phyloP scores from a whole-genome alignment of 1,140 invertebrate genomes.

The Ctenoplectra terminalis region DNA sequence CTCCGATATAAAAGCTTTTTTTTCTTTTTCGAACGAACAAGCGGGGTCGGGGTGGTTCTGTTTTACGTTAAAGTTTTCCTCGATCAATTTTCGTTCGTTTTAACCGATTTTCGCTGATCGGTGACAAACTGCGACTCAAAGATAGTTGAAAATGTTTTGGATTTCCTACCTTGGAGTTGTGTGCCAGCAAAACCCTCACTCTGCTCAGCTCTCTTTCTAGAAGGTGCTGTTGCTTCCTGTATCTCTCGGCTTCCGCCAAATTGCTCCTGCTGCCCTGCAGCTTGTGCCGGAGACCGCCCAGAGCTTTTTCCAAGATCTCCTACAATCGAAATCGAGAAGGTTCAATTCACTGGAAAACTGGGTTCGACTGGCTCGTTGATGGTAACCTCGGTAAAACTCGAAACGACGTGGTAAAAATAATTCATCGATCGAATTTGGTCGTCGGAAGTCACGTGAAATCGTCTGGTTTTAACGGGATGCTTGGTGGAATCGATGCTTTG shows the following conservation, averaged over 20 bases:
- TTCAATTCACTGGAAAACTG: neutral
- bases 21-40: neutral
- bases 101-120: neutral
- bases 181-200: conserved; percentile 92
- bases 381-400: neutral
- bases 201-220: conserved; percentile 92
- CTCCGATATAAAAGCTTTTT: neutral
- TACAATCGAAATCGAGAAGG: conserved; percentile 61
- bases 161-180: conserved; percentile 92
- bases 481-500: neutral
- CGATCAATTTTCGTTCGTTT: conserved; percentile 8
- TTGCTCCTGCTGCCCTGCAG: conserved; percentile 85
- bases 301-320: conserved; percentile 90
- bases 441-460: neutral
- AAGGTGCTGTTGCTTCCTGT: conserved; percentile 88
- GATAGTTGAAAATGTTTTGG: neutral
- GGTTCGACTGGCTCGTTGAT: no score
- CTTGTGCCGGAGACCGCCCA: conserved; percentile 87
- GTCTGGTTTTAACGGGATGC: neutral
- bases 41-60: no score
- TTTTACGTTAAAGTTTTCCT: neutral
- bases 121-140: neutral
- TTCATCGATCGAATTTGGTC: neutral
- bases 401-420: neutral
- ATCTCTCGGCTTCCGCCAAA: conserved; percentile 87